Percentiles rank a stretch among this genome's conserved stretches.
Conservation (phyloP, 2,113 vertebrate species). For the Ailurus styani region DNA sequence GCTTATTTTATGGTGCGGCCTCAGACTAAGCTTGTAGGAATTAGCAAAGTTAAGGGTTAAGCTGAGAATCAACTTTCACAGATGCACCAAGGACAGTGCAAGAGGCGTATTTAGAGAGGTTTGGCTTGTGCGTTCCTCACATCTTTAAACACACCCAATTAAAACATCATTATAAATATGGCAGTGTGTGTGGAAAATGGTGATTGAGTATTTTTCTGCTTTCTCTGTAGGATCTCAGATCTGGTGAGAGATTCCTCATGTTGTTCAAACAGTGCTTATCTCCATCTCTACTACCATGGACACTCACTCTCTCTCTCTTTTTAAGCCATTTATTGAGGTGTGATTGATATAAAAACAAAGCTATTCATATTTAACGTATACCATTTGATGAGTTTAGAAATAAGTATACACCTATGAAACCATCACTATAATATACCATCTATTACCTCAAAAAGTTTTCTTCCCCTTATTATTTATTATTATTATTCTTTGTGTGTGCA, state of each 20-base stretch:
- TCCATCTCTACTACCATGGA: accelerated
- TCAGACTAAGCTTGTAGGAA: background rate
- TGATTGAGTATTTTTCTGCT: background rate
- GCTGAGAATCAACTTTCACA: background rate
- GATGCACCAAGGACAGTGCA: background rate
- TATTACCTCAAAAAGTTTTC: background rate
- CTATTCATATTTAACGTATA: background rate
- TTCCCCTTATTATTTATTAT: background rate
- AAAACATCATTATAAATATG: background rate
- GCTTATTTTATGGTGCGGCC: background rate
- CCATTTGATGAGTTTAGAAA: background rate
- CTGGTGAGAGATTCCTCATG: background rate
- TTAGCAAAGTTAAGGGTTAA: background rate
- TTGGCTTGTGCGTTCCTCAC: background rate
- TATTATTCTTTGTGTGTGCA: background rate
- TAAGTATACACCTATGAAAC: background rate
- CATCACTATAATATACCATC: background rate
- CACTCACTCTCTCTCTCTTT: background rate
- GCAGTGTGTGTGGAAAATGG: background rate
- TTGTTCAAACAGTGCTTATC: background rate
- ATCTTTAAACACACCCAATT: background rate
- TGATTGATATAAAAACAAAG: background rate
- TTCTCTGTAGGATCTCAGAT: background rate
- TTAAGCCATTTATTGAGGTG: background rate
- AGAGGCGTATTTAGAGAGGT: background rate